A percentile compares a stretch with the other conserved stretches of the same genome.
Evolutionary conservation across 2,888 invertebrate species (phyloP).

Genomic region (Eledona agricola): DNA sequence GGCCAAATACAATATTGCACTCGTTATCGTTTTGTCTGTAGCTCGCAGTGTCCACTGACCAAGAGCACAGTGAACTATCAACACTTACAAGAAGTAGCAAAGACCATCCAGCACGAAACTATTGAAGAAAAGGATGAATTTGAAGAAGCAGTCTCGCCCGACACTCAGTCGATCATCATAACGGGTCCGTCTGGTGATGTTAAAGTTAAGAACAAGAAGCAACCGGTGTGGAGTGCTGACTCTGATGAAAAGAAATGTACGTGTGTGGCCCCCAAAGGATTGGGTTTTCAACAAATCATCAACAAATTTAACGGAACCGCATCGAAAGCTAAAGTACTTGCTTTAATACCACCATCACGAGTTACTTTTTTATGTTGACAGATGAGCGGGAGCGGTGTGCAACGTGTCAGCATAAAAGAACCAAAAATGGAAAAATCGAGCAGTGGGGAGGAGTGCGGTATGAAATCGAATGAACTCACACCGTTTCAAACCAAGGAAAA

Average conservation of each 20-base stretch:
- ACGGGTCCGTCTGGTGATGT: slow-evolving; percentile 55
- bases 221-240: slow-evolving; percentile 47
- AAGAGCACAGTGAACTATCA: slow-evolving; percentile 55
- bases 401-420: slow-evolving; percentile 3
- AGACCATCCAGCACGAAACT: slow-evolving; percentile 56
- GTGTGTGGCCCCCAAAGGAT: slow-evolving; percentile 52
- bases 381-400: too few species aligned
- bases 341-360: slow-evolving; percentile 4
- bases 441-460: not conserved
- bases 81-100: slow-evolving; percentile 59
- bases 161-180: slow-evolving; percentile 43
- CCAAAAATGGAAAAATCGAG: not conserved
- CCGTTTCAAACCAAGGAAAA: slow-evolving; percentile 51
- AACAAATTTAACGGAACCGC: slow-evolving; percentile 45
- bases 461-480: not conserved
- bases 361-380: not conserved
- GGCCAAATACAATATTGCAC: slow-evolving; percentile 1
- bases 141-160: slow-evolving; percentile 41
- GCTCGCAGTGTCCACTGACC: slow-evolving; percentile 54
- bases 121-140: slow-evolving; percentile 49
- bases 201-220: slow-evolving; percentile 46
- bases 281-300: slow-evolving; percentile 55
- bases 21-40: slow-evolving; percentile 7
- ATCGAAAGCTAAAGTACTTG: slow-evolving; percentile 11
- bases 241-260: slow-evolving; percentile 53